Evolutionary conservation across 2,113 vertebrate species (phyloP).

Genomic region (Pandion haliaetus): DNA sequence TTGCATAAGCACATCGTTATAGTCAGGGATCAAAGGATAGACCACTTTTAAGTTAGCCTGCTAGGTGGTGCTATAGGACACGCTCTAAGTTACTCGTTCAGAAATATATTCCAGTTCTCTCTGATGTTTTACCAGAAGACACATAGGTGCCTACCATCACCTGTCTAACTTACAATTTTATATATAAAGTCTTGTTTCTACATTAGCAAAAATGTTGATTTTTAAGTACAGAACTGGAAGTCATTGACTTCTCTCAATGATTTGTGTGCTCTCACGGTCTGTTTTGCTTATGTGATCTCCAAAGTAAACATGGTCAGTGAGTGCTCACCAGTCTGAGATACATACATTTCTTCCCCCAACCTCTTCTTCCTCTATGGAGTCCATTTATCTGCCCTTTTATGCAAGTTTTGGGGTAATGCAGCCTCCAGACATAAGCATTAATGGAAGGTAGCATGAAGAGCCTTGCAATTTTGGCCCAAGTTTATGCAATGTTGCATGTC

Average conservation of each 20-base stretch:
- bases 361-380: neutral
- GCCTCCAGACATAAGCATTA: neutral
- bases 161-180: neutral
- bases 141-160: neutral
- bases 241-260: neutral
- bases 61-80: conserved; percentile 71
- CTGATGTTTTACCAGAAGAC: neutral
- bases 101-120: neutral
- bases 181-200: neutral
- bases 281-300: neutral
- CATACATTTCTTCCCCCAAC: fast-evolving
- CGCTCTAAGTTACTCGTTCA: neutral
- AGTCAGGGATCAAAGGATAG: neutral
- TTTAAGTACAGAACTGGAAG: neutral
- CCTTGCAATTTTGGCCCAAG: neutral
- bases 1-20: fast-evolving
- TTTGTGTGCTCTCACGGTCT: neutral
- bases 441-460: neutral
- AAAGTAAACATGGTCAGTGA: neutral
- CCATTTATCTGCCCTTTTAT: neutral
- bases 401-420: neutral
- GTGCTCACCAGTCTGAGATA: neutral
- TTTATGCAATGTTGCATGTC: neutral
- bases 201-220: neutral
- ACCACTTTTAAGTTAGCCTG: conserved; percentile 48